phyloP scores from a whole-genome alignment of 1,140 invertebrate genomes.

The Drosophila takahashii region DNA sequence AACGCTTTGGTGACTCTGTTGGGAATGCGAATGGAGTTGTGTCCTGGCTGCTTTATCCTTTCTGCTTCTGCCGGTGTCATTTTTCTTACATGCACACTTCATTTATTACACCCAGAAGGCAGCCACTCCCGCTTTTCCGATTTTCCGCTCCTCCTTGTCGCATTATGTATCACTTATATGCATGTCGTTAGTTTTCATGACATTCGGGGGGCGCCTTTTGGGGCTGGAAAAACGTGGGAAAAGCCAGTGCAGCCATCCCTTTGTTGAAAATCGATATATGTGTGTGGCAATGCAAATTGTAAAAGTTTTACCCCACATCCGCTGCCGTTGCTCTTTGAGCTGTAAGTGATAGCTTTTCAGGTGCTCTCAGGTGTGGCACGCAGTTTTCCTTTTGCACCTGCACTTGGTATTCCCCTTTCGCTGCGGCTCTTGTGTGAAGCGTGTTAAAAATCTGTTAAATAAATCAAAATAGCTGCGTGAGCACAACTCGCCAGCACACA shows the following conservation, averaged over 20 bases:
- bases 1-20: conserved; percentile 42
- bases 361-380: conserved; percentile 61
- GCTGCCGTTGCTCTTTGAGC: conserved; percentile 65
- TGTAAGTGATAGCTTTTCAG: conserved; percentile 76
- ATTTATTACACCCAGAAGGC: conserved; percentile 69
- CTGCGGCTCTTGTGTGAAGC: conserved; percentile 19
- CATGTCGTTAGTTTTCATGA: conserved; percentile 80
- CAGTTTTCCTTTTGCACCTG: conserved; percentile 25
- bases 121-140: conserved; percentile 10
- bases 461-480: conserved; percentile 53
- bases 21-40: conserved; percentile 46
- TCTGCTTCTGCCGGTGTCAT: conserved; percentile 53
- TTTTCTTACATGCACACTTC: conserved; percentile 77
- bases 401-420: conserved; percentile 24
- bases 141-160: conserved; percentile 4
- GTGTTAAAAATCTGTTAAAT: conserved; percentile 64
- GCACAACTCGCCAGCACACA: conserved; percentile 15
- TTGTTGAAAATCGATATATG: conserved; percentile 71
- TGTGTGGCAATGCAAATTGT: conserved; percentile 56
- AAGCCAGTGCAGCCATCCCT: conserved; percentile 50
- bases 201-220: conserved; percentile 45
- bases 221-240: conserved; percentile 22
- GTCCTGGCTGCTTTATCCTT: conserved; percentile 33
- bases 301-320: conserved; percentile 46
- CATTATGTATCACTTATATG: conserved; percentile 77